Conservation (phyloP, 2,113 vertebrate species). For the Oreochromis aureus region DNA sequence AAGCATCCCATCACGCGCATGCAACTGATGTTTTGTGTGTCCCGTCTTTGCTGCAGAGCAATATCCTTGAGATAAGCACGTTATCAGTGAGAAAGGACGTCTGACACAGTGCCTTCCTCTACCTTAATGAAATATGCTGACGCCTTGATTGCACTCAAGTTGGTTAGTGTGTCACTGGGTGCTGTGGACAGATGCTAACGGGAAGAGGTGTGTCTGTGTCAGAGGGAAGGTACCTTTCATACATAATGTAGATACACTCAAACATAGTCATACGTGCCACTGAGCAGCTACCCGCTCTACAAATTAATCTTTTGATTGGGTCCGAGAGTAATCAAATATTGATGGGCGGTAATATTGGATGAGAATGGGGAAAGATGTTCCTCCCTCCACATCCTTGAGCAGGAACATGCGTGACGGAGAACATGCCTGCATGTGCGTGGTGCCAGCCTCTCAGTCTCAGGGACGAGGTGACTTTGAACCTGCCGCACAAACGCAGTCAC, state of each 20-base stretch:
- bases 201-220: background rate
- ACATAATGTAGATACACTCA: conserved; percentile 66
- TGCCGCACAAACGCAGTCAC: conserved; percentile 6
- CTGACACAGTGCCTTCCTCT: conserved; percentile 39
- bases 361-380: conserved; percentile 35
- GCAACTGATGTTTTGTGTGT: conserved; percentile 14
- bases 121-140: conserved; percentile 63
- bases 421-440: conserved; percentile 17
- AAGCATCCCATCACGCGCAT: background rate
- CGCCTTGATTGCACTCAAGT: conserved; percentile 54
- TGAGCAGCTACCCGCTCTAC: conserved; percentile 51
- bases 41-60: conserved; percentile 19
- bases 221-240: conserved; percentile 34
- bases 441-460: conserved; percentile 46
- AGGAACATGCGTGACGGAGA: conserved; percentile 10
- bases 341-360: conserved; percentile 57
- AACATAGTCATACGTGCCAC: conserved; percentile 55
- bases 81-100: conserved; percentile 31
- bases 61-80: conserved; percentile 55
- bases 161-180: conserved; percentile 60
- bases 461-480: conserved; percentile 74
- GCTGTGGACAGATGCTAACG: conserved; percentile 7
- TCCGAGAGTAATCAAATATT: conserved; percentile 69
- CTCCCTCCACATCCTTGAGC: background rate
- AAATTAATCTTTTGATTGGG: conserved; percentile 70